Conservation (phyloP, 2,888 invertebrate species). For the Kuschelorhynchus macadamiae region DNA sequence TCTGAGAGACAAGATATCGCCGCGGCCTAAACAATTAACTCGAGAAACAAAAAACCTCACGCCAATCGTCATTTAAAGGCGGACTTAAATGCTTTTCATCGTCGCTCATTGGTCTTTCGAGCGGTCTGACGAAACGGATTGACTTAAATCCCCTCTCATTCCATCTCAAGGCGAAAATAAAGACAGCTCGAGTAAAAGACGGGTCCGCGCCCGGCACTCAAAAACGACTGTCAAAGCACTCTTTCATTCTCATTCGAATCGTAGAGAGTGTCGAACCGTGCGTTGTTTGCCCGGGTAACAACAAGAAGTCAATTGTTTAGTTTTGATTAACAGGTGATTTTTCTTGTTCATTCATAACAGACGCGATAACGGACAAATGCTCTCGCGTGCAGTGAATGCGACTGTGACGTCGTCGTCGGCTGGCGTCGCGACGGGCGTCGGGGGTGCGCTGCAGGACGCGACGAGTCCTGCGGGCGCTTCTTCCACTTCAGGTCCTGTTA, state of each 20-base stretch:
- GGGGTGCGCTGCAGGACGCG: conserved; percentile 50
- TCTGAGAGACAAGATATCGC: conserved; percentile 2
- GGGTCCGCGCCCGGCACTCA: conserved; percentile 38
- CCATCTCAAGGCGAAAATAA: conserved; percentile 16
- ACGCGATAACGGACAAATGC: conserved; percentile 49
- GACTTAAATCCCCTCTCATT: conserved; percentile 41
- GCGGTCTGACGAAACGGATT: conserved; percentile 19
- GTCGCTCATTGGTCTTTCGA: conserved; percentile 43
- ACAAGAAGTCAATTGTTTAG: conserved; percentile 58
- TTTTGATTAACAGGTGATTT: conserved; percentile 55
- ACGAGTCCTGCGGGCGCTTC: conserved; percentile 16
- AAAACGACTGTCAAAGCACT: conserved; percentile 62
- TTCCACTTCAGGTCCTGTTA: conserved; percentile 30
- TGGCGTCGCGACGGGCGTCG: conserved; percentile 57
- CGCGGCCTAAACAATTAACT: conserved; percentile 43
- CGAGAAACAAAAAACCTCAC: conserved; percentile 42
- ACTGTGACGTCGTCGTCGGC: conserved; percentile 58
- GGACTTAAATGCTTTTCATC: conserved; percentile 47
- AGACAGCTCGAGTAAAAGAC: conserved; percentile 19
- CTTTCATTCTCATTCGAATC: conserved; percentile 62
- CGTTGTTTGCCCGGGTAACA: conserved; percentile 25
- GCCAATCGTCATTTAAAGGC: conserved; percentile 54
- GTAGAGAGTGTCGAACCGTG: conserved; percentile 61
- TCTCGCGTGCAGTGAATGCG: conserved; percentile 57
- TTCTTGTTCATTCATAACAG: conserved; percentile 57